A percentile compares a stretch with the other conserved stretches of the same genome.
Conservation (phyloP, 2,888 invertebrate species). For the Dolichopus griseipennis region DNA sequence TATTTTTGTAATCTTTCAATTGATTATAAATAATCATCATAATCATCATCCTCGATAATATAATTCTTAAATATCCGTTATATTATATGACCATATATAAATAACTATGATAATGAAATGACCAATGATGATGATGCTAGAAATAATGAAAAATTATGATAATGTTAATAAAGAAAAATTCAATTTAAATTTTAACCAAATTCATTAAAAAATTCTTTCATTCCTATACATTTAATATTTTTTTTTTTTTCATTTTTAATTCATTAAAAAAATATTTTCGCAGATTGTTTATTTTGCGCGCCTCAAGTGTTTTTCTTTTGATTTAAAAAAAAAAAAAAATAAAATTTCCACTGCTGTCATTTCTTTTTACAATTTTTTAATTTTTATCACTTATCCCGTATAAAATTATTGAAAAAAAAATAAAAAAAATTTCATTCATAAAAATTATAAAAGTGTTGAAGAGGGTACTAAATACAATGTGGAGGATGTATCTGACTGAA, state of each 20-base stretch:
- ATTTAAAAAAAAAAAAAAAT: too few species aligned
- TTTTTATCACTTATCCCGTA: not conserved
- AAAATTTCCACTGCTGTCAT: not conserved
- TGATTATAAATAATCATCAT: too few species aligned
- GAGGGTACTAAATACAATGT: too few species aligned
- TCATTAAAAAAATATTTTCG: slow-evolving; percentile 11
- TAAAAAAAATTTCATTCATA: not conserved
- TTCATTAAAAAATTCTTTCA: too few species aligned
- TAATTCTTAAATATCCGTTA: not conserved
- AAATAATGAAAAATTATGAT: not conserved
- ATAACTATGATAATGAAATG: not conserved
- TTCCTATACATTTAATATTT: not conserved
- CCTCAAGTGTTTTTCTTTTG: slow-evolving; percentile 5
- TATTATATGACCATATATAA: not conserved
- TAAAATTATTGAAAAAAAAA: not conserved
- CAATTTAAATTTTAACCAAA: too few species aligned
- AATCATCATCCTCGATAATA: too few species aligned
- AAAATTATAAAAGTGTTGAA: not conserved
- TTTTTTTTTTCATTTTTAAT: not conserved
- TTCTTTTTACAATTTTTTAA: not conserved
- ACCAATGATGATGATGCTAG: not conserved
- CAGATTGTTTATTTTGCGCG: not conserved
- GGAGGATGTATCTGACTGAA: too few species aligned
- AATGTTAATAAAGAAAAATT: too few species aligned
- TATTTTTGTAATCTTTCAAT: not conserved